Conservation (phyloP, 2,797 vertebrate species). For the Coreius guichenoti region DNA sequence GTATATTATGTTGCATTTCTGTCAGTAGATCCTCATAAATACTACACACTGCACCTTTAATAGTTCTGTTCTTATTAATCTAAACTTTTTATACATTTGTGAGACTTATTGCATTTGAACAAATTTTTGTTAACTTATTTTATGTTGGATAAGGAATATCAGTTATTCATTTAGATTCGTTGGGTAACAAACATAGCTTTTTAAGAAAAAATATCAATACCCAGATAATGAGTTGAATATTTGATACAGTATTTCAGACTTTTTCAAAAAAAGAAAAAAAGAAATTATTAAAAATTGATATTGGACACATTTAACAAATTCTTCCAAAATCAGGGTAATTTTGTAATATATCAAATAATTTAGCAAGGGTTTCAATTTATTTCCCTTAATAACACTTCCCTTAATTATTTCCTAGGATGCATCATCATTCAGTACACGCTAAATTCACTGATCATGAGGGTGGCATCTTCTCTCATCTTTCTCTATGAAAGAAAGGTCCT, state of each 20-base stretch:
- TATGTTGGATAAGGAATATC: neutral
- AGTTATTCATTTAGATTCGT: neutral
- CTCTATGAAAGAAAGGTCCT: neutral
- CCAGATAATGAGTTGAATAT: too few species aligned
- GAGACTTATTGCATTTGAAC: neutral
- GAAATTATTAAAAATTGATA: neutral
- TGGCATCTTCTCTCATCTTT: neutral
- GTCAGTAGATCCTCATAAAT: too few species aligned
- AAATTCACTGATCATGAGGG: neutral
- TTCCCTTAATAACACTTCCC: neutral
- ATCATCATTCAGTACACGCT: neutral
- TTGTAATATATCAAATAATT: neutral
- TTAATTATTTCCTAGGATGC: neutral
- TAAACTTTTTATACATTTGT: neutral
- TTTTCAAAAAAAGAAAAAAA: neutral
- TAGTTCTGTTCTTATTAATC: neutral
- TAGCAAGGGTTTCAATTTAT: neutral
- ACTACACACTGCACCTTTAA: neutral
- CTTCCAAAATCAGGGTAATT: neutral
- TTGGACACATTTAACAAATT: neutral
- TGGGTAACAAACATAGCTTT: too few species aligned
- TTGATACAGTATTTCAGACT: neutral
- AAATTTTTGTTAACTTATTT: neutral
- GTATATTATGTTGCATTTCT: too few species aligned
- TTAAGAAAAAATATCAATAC: too few species aligned